Percentiles rank a stretch among this genome's conserved stretches.
Conservation (phyloP, 2,113 vertebrate genomes). For the Brienomyrus longianalis region DNA sequence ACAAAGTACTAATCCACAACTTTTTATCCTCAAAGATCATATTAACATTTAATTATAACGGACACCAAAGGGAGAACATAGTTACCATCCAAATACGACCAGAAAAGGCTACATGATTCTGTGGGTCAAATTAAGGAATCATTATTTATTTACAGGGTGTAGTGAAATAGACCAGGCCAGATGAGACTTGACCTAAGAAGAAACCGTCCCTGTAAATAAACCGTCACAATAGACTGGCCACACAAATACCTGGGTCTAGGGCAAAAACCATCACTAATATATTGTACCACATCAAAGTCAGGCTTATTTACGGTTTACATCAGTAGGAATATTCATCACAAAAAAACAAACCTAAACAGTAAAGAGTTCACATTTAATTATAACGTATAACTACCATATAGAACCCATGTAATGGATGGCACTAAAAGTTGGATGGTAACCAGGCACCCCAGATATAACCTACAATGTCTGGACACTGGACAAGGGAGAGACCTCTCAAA, state of each 20-base stretch:
- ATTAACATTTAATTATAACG: neutral
- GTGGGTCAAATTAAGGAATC: neutral
- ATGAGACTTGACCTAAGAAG: neutral
- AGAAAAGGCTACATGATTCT: neutral
- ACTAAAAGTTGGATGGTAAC: constrained; percentile 12
- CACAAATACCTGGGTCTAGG: neutral
- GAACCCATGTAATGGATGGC: neutral
- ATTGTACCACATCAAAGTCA: neutral
- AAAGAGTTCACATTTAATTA: neutral
- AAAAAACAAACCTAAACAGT: neutral
- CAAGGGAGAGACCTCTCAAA: neutral
- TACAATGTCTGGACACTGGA: constrained; percentile 25
- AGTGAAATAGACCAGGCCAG: neutral
- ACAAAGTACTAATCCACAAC: neutral
- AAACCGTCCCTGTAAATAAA: neutral
- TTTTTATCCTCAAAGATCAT: too few species aligned
- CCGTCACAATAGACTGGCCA: neutral
- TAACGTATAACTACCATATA: neutral
- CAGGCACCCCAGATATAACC: neutral
- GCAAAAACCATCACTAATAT: neutral
- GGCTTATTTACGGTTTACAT: neutral
- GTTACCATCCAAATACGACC: constrained; percentile 17
- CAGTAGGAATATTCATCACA: neutral
- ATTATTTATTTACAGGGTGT: neutral
- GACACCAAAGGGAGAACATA: neutral